Evolutionary conservation across 2,113 vertebrate genomes (phyloP), one percentile per base, ranked within the genome.

Genomic region (Nerophis lumbriciformis): DNA sequence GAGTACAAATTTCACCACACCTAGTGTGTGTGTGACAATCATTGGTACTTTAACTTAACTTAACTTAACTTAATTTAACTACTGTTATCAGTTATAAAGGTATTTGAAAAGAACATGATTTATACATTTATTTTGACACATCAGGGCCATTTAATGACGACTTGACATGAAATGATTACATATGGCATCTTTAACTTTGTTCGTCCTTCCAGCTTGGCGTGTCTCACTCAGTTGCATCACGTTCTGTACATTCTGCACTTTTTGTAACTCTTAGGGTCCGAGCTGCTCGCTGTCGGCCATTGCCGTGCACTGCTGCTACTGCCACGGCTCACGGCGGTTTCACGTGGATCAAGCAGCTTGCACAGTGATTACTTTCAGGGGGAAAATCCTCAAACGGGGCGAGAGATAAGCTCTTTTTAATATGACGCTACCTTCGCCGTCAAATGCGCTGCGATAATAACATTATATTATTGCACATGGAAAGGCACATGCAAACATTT

Each of bases 321-420:
- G 37, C 63, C 42, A 63, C 68, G 28, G 48, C 57, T 73, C 45
- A 49, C 51, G 5, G 39, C 68, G 68, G 39, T 69, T 78, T 74
- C 62, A 64, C 12, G 3, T 63, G 66, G 70, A 72, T 79, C 61
- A 73, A 77, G 64, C 69, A 11, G 63, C 75, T 70, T 49, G 53
- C 57, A 70, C 67, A 81, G 62, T 78, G 64, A 88, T 87, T 85
- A 72, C 53, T 82, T 82, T 75, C 66, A 57, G 55, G 49, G 68
- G 73, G 67, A 73, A 84, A 87, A 83, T 79, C 80, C 79, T 78
- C 75, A 62, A 70, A 74, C 61, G 48, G 57, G 53, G 49, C 66
- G 0, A 57, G 49, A 66, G 66, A 74, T 88, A 83, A 85, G 83
- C 83, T 82, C 69, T 80, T 81, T 83, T 78, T 87, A 63, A 83